phyloP scores from a whole-genome alignment of 2,797 vertebrate species.

The Anabas testudineus region DNA sequence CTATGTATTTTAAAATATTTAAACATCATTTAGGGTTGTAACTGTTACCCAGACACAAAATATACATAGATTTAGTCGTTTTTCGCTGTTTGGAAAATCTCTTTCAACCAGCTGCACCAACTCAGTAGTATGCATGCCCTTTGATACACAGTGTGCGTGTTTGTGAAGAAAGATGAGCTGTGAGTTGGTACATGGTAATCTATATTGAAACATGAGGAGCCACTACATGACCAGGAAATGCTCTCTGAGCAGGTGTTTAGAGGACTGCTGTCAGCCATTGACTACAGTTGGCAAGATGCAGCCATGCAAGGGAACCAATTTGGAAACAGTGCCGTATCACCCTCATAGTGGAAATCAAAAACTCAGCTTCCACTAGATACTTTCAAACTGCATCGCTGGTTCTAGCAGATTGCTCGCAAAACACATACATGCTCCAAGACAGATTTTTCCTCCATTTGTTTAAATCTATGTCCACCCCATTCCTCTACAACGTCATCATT shows the following conservation, averaged over 20 bases:
- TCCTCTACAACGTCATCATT: constrained; percentile 26
- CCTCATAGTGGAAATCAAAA: constrained; percentile 36
- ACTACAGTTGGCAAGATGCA: constrained; percentile 40
- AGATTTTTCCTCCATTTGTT: constrained; percentile 27
- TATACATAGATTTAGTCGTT: not conserved
- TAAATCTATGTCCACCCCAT: not conserved
- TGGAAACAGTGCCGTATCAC: constrained; percentile 18
- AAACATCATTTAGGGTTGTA: not conserved
- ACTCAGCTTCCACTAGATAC: constrained; percentile 28
- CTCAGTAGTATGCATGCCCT: not conserved
- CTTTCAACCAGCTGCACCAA: not conserved
- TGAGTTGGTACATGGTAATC: not conserved
- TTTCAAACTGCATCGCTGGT: constrained; percentile 17
- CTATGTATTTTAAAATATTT: not conserved
- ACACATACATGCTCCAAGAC: not conserved
- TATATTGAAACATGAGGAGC: constrained; percentile 18
- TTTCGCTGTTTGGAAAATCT: not conserved
- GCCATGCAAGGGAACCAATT: constrained; percentile 38
- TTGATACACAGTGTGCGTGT: not conserved
- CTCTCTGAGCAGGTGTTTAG: constrained; percentile 34
- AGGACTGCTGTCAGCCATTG: constrained; percentile 37
- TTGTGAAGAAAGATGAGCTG: constrained; percentile 7
- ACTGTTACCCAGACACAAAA: not conserved
- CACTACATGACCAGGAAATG: constrained; percentile 17
- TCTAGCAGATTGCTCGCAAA: constrained; percentile 35